A percentile compares a stretch with the other conserved stretches of the same genome.
Conservation (phyloP, 2,888 invertebrate species). For the Phengaris arion region DNA sequence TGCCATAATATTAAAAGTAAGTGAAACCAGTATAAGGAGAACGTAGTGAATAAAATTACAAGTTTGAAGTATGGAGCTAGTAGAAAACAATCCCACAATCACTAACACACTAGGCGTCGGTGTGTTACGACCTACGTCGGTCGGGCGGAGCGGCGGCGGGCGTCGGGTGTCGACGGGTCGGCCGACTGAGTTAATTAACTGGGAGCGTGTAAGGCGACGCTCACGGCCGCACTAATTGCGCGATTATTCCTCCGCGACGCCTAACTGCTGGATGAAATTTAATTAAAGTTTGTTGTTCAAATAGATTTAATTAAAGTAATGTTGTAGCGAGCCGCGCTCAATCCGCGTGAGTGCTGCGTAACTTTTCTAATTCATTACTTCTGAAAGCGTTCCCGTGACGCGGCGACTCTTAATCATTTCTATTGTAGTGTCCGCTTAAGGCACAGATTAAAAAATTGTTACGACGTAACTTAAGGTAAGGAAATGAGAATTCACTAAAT, state of each 20-base stretch:
- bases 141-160: neutral
- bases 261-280: constrained; percentile 81
- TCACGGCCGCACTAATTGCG: constrained; percentile 79
- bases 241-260: constrained; percentile 79
- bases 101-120: constrained; percentile 13
- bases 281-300: constrained; percentile 82
- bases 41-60: too few relatives aligned
- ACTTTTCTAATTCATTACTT: constrained; percentile 80
- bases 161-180: constrained; percentile 55
- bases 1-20: too few relatives aligned
- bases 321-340: constrained; percentile 75
- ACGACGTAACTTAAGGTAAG: constrained; percentile 37
- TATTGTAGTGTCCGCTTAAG: constrained; percentile 68
- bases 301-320: constrained; percentile 82
- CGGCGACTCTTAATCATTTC: constrained; percentile 79
- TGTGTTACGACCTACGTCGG: constrained; percentile 40
- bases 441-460: too few relatives aligned
- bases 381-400: constrained; percentile 79
- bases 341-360: constrained; percentile 79
- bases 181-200: constrained; percentile 78
- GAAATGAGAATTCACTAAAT: constrained; percentile 40
- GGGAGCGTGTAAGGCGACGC: constrained; percentile 79
- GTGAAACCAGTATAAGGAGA: too few relatives aligned
- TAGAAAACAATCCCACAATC: constrained; percentile 6
- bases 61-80: too few relatives aligned